Conservation (phyloP, 2,797 vertebrate species). For the Todus mexicanus region DNA sequence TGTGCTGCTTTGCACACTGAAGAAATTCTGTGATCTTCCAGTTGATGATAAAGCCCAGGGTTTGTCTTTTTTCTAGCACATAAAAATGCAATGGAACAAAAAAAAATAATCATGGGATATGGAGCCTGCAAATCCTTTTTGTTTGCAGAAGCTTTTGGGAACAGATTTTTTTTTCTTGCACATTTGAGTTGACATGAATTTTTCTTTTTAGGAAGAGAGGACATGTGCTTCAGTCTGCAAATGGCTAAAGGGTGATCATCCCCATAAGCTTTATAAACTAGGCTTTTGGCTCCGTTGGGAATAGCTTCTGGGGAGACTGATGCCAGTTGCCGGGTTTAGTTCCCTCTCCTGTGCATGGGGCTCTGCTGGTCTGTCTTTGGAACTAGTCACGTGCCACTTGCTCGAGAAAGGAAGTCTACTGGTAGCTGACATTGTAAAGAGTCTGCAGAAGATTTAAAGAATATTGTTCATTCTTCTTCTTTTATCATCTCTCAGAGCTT, state of each 20-base stretch:
- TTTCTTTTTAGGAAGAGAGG: conserved; percentile 20
- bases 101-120: neutral
- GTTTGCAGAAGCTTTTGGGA: neutral
- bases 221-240: neutral
- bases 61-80: neutral
- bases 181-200: neutral
- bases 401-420: neutral
- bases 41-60: too few relatives aligned
- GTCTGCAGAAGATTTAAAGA: neutral
- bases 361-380: conserved; percentile 1
- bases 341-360: neutral
- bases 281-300: neutral
- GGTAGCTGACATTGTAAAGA: neutral
- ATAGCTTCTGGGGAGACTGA: neutral
- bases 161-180: neutral
- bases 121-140: neutral
- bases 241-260: neutral
- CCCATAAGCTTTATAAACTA: neutral
- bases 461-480: neutral
- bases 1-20: neutral
- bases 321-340: neutral
- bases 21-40: neutral
- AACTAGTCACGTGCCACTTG: neutral
- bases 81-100: neutral
- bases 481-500: neutral